Conservation (phyloP, 2,888 invertebrate genomes). For the Tanytarsus gracilentus region DNA sequence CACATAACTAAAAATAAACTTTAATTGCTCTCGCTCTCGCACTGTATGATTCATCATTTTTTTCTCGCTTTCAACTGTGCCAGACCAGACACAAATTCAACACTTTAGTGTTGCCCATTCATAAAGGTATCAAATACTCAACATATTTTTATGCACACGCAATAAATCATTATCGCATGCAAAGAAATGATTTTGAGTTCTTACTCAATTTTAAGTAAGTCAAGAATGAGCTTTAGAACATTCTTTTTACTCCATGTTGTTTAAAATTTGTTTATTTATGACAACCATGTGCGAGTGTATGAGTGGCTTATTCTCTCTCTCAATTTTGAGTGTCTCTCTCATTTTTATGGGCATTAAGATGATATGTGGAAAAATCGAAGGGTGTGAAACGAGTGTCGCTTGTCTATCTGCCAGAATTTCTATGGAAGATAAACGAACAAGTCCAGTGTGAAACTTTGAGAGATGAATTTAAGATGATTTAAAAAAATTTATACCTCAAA, state of each 20-base stretch:
- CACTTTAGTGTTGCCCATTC: neutral
- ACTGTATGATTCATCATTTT: slow-evolving; percentile 7
- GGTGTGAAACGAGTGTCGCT: too few relatives aligned
- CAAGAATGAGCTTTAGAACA: neutral
- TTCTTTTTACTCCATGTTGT: slow-evolving; percentile 8
- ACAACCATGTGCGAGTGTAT: neutral
- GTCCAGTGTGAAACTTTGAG: too few relatives aligned
- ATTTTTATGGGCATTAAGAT: neutral
- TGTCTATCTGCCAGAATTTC: too few relatives aligned
- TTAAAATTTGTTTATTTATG: neutral
- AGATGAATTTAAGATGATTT: too few relatives aligned
- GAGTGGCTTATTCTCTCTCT: neutral
- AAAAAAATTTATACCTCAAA: too few relatives aligned
- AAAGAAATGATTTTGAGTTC: neutral
- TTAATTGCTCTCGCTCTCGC: slow-evolving; percentile 16
- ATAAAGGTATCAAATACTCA: neutral
- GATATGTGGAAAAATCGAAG: too few relatives aligned
- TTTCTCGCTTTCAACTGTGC: neutral
- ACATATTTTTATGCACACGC: neutral
- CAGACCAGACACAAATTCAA: neutral
- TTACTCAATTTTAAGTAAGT: neutral
- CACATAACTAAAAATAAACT: slow-evolving; percentile 17
- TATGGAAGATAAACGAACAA: too few relatives aligned
- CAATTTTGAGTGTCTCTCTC: neutral
- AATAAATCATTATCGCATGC: slow-evolving; percentile 27